Conservation (phyloP, 2,888 invertebrate species). For the Dicyrtomina minuta region DNA sequence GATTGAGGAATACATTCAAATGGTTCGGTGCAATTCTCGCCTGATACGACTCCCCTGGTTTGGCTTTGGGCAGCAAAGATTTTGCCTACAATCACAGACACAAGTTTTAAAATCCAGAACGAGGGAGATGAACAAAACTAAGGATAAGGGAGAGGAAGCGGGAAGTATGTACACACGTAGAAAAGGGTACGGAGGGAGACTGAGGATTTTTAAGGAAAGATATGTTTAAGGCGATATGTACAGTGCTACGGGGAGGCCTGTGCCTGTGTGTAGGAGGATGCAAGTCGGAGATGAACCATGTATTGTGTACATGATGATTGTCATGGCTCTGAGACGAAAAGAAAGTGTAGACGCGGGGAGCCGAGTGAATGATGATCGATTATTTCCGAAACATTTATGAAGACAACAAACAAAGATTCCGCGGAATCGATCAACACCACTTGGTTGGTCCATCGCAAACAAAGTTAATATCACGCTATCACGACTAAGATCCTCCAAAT, state of each 20-base stretch:
- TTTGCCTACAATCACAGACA: conserved; percentile 61
- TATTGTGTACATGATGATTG: conserved; percentile 2
- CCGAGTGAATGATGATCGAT: conserved; percentile 34
- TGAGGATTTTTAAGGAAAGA: neutral
- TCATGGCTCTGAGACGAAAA: conserved; percentile 7
- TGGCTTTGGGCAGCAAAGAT: conserved; percentile 82
- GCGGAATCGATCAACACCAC: conserved; percentile 33
- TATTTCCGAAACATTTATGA: conserved; percentile 36
- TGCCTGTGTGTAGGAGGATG: neutral
- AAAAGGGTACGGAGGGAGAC: neutral
- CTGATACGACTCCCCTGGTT: conserved; percentile 91
- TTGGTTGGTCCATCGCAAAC: conserved; percentile 38
- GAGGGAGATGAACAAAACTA: neutral
- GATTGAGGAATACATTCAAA: conserved; percentile 90
- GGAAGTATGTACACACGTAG: too few species aligned
- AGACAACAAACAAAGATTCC: conserved; percentile 23
- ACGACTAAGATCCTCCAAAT: conserved; percentile 34
- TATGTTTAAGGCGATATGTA: too few species aligned
- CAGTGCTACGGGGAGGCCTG: too few species aligned
- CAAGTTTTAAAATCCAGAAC: neutral
- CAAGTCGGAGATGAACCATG: neutral
- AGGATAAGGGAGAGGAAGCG: neutral
- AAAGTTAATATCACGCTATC: conserved; percentile 37
- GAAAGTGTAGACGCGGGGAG: conserved; percentile 3
- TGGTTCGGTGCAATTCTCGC: conserved; percentile 94